Evolutionary conservation across 2,113 vertebrate genomes (phyloP).

Genomic region (Peromyscus californicus): DNA sequence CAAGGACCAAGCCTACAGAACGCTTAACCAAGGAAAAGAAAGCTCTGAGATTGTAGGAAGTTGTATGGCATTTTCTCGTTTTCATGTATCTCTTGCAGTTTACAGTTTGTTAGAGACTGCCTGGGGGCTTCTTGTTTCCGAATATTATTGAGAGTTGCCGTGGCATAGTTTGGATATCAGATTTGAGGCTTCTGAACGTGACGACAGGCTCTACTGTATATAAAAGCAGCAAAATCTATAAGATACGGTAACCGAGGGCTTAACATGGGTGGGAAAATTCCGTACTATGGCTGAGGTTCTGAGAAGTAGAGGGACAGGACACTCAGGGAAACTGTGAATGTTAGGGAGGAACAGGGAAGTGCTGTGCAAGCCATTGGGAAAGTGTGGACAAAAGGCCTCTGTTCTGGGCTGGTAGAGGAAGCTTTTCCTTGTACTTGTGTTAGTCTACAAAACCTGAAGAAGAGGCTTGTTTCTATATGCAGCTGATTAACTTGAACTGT

Average conservation of each 20-base stretch:
- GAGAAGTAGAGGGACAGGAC: neutral
- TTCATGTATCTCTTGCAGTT: neutral
- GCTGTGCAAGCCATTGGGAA: neutral
- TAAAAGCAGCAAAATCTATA: neutral
- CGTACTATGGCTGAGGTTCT: neutral
- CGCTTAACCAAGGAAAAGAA: neutral
- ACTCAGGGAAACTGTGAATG: neutral
- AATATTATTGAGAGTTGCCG: neutral
- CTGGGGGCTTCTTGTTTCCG: neutral
- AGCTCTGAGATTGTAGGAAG: neutral
- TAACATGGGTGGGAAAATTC: neutral
- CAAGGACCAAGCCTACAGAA: neutral
- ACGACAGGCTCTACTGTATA: too few relatives aligned
- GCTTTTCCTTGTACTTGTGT: neutral
- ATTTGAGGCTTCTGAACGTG: neutral
- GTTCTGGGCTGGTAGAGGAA: neutral
- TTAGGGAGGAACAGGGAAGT: neutral
- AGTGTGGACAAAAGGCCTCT: neutral
- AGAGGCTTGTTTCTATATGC: neutral
- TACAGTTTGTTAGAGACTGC: neutral
- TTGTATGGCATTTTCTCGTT: neutral
- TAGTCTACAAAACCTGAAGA: neutral
- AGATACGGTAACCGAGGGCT: fast-evolving
- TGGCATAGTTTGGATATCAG: neutral
- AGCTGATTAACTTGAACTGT: too few relatives aligned